phyloP scores from a whole-genome alignment of 2,113 vertebrate genomes.

The Dicaeum eximium region DNA sequence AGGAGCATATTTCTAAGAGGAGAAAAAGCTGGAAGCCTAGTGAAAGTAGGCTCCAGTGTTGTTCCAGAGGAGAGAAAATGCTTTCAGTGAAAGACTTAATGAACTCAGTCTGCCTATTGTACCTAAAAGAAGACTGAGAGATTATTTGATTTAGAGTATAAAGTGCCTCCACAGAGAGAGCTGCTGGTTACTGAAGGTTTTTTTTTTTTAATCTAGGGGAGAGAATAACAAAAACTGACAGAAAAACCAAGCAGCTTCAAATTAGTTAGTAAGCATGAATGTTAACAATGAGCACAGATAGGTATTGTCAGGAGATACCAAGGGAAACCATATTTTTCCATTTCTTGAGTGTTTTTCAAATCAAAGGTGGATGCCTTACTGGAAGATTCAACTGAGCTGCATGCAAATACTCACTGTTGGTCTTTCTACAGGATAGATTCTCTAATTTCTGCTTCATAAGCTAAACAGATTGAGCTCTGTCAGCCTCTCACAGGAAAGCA shows the following conservation, averaged over 20 bases:
- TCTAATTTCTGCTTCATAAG: slow-evolving; percentile 2
- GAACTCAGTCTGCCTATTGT: neutral
- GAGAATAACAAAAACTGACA: neutral
- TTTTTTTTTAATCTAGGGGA: neutral
- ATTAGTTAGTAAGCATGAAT: neutral
- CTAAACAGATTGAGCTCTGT: slow-evolving; percentile 27
- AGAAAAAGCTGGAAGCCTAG: neutral
- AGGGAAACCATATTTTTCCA: neutral
- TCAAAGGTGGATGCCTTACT: neutral
- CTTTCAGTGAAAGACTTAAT: neutral
- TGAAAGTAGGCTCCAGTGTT: neutral
- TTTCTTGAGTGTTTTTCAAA: neutral
- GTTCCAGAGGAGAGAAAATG: neutral
- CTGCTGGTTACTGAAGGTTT: neutral
- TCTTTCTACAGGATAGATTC: neutral
- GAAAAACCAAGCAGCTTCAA: neutral
- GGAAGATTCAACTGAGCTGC: neutral
- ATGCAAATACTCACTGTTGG: neutral
- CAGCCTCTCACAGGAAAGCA: slow-evolving; percentile 6
- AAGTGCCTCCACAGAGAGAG: neutral
- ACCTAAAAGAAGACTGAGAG: neutral
- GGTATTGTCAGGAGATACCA: neutral
- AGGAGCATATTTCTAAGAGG: neutral
- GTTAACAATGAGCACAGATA: neutral
- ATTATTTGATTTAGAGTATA: neutral